Conservation (phyloP, 2,797 vertebrate genomes). For the Eulemur coronatus region DNA sequence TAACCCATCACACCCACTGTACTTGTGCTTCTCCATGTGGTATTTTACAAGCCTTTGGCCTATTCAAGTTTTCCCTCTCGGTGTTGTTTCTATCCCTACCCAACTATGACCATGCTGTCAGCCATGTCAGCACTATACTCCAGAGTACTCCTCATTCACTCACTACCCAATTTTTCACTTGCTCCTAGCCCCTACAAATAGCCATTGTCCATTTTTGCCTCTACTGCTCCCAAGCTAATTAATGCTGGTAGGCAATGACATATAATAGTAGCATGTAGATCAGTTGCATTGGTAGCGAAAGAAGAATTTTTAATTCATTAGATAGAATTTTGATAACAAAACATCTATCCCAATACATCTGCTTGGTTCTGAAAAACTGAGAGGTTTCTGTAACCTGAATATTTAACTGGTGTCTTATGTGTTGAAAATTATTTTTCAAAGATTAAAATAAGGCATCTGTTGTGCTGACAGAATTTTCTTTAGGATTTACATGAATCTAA, state of each 20-base stretch:
- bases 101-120: not conserved
- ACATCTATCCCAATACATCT: not conserved
- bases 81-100: not conserved
- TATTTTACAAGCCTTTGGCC: not conserved
- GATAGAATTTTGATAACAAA: slow-evolving; percentile 46
- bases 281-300: not conserved
- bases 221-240: not conserved
- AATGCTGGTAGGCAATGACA: not conserved
- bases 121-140: not conserved
- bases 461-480: slow-evolving; percentile 43
- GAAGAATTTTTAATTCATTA: slow-evolving; percentile 36
- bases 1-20: not conserved
- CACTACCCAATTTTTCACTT: not conserved
- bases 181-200: not conserved
- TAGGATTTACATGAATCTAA: slow-evolving; percentile 43
- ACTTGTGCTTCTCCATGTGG: not conserved
- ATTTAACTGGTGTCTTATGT: slow-evolving; percentile 26
- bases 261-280: not conserved
- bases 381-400: slow-evolving; percentile 49
- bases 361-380: slow-evolving; percentile 47
- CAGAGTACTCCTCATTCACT: not conserved
- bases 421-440: slow-evolving; percentile 52
- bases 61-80: not conserved
- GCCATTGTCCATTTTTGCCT: not conserved
- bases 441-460: slow-evolving; percentile 51